Evolutionary conservation across 1,140 invertebrate genomes (phyloP).

Genomic region (Anthonomus grandis): DNA sequence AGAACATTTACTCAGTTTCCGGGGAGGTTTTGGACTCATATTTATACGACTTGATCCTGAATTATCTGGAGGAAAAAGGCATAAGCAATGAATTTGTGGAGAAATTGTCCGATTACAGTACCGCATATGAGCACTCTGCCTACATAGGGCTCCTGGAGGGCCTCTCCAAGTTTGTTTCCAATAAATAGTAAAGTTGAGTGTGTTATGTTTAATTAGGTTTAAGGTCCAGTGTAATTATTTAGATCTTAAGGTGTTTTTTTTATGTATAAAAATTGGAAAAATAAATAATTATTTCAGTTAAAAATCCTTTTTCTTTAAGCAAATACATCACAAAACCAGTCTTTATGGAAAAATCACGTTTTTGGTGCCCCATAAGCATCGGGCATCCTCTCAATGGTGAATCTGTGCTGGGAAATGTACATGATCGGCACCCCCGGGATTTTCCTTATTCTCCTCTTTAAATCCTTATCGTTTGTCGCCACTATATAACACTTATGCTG

Average conservation of each 20-base stretch:
- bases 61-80: conserved; percentile 89
- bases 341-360: no score
- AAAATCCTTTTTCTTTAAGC: no score
- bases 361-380: conserved; percentile 93
- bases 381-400: conserved; percentile 97
- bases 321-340: no score
- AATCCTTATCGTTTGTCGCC: conserved; percentile 97
- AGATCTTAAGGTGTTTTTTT: conserved; percentile 1
- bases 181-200: conserved; percentile 54
- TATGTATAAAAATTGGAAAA: conserved; percentile 12
- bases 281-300: no score
- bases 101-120: conserved; percentile 81
- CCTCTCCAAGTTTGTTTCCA: conserved; percentile 78
- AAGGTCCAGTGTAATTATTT: conserved; percentile 7
- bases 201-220: conserved; percentile 10
- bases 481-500: conserved; percentile 99
- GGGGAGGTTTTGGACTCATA: conserved; percentile 89
- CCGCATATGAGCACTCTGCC: conserved; percentile 82
- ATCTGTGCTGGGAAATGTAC: conserved; percentile 91
- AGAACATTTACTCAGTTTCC: conserved; percentile 80
- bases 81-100: conserved; percentile 88
- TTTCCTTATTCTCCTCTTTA: conserved; percentile 94
- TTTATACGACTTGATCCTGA: conserved; percentile 91
- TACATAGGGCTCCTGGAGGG: conserved; percentile 84
- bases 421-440: conserved; percentile 99